These are phyloP conservation scores for Choristoneura fumiferana DNA, from an alignment of 1,140 invertebrate genomes.

Conservation along the genomic window DNA sequence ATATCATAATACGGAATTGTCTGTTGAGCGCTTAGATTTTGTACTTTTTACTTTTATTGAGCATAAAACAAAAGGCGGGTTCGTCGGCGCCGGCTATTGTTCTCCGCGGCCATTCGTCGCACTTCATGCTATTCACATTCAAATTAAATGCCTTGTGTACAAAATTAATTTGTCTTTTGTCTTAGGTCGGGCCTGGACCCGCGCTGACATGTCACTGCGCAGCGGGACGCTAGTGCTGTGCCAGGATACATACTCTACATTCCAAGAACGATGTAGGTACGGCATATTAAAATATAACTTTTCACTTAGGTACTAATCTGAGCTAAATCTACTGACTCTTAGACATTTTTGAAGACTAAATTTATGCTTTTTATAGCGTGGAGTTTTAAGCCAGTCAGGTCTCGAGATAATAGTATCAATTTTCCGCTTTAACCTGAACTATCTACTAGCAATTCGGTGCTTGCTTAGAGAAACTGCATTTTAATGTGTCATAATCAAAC, in stretches of 20 bases:
- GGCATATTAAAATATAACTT: too few relatives aligned
- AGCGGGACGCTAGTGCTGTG: slow-evolving; percentile 43
- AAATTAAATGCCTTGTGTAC: slow-evolving; percentile 77
- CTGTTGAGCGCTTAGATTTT: slow-evolving; percentile 67
- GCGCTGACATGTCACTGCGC: slow-evolving; percentile 58
- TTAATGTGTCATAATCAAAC: slow-evolving; percentile 50
- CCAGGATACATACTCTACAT: neutral
- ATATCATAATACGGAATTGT: slow-evolving; percentile 77
- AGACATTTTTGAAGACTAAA: too few relatives aligned
- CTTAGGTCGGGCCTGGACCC: slow-evolving; percentile 53
- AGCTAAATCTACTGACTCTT: too few relatives aligned
- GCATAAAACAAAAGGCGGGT: slow-evolving; percentile 69
- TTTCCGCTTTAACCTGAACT: too few relatives aligned
- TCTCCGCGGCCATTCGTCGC: slow-evolving; percentile 74
- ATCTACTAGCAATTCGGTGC: too few relatives aligned
- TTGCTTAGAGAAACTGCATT: slow-evolving; percentile 27
- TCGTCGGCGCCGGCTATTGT: slow-evolving; percentile 74
- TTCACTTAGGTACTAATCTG: too few relatives aligned
- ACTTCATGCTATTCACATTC: slow-evolving; percentile 78
- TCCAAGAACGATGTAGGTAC: too few relatives aligned
- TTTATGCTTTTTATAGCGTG: too few relatives aligned
- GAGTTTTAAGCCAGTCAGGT: too few relatives aligned
- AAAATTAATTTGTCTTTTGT: slow-evolving; percentile 79
- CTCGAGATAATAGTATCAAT: too few relatives aligned
- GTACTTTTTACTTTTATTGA: slow-evolving; percentile 66